phyloP scores from a whole-genome alignment of 2,113 vertebrate genomes.

The Erythrocebus patas region DNA sequence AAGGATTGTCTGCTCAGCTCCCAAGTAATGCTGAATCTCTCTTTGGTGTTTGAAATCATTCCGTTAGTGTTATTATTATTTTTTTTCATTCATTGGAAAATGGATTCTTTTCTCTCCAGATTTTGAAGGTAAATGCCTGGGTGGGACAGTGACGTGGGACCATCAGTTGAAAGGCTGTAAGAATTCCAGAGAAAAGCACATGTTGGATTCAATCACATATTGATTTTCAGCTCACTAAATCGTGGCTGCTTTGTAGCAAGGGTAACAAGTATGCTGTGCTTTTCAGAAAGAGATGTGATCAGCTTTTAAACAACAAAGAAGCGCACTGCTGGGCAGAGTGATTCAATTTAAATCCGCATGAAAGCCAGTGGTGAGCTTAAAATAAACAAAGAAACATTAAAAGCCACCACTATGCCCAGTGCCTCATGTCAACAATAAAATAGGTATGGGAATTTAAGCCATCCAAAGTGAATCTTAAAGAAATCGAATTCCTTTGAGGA shows the following conservation, averaged over 20 bases:
- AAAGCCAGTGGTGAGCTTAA: constrained; percentile 65
- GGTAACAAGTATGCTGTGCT: constrained; percentile 62
- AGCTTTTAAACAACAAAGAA: constrained; percentile 73
- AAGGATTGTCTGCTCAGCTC: constrained; percentile 42
- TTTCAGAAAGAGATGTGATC: constrained; percentile 71
- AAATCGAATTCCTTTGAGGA: constrained; percentile 60
- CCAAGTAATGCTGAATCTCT: constrained; percentile 38
- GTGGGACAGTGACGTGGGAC: constrained; percentile 32
- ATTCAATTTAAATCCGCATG: constrained; percentile 67
- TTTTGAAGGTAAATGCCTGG: constrained; percentile 59
- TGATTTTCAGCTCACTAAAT: constrained; percentile 75
- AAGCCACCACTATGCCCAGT: constrained; percentile 48
- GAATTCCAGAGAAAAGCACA: constrained; percentile 62
- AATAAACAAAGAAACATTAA: constrained; percentile 71
- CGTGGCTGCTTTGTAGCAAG: constrained; percentile 58
- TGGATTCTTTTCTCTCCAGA: constrained; percentile 60
- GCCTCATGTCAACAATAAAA: constrained; percentile 33
- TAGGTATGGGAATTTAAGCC: constrained; percentile 49
- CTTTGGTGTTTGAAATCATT: constrained; percentile 61
- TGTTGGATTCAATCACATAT: constrained; percentile 75
- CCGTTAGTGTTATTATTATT: constrained; percentile 21
- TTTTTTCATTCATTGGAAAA: constrained; percentile 64
- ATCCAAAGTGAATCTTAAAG: constrained; percentile 55
- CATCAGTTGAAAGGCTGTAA: constrained; percentile 30
- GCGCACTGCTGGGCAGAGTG: constrained; percentile 52